phyloP scores from a whole-genome alignment of 2,888 invertebrate species.

The Andrena hattorfiana region DNA sequence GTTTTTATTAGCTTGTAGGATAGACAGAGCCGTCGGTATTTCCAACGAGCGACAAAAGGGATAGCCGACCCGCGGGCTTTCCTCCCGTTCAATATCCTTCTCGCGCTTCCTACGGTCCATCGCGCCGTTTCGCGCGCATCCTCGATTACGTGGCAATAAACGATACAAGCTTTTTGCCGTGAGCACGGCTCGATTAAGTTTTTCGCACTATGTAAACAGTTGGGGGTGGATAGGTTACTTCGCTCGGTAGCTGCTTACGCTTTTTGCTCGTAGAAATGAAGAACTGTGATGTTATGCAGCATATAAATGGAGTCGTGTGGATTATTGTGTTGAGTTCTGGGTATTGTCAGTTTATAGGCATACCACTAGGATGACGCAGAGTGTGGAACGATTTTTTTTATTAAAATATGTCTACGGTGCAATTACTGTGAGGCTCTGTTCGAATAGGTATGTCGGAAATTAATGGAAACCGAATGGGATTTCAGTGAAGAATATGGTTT shows the following conservation, averaged over 20 bases:
- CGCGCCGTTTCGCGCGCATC: constrained; percentile 51
- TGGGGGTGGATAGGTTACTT: constrained; percentile 36
- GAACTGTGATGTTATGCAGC: neutral
- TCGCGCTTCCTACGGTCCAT: constrained; percentile 48
- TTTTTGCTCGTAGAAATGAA: neutral
- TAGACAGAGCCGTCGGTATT: constrained; percentile 31
- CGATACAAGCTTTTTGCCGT: constrained; percentile 53
- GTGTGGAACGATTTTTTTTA: too few species aligned
- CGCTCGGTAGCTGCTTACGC: constrained; percentile 18
- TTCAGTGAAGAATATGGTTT: too few species aligned
- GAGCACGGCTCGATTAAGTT: constrained; percentile 47
- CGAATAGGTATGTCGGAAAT: too few species aligned
- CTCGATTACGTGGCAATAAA: constrained; percentile 57
- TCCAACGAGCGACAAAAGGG: constrained; percentile 54
- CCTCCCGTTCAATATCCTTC: constrained; percentile 48
- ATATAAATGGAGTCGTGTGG: constrained; percentile 1
- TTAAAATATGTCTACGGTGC: too few species aligned
- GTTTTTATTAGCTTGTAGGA: constrained; percentile 51
- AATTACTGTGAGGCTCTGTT: too few species aligned
- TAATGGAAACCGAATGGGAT: too few species aligned
- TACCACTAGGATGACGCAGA: neutral
- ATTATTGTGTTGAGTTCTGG: neutral
- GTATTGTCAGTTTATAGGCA: neutral
- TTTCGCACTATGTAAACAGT: constrained; percentile 60
- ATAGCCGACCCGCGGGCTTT: constrained; percentile 48